Evolutionary conservation across 2,113 vertebrate genomes (phyloP).

Genomic region (Colius striatus): DNA sequence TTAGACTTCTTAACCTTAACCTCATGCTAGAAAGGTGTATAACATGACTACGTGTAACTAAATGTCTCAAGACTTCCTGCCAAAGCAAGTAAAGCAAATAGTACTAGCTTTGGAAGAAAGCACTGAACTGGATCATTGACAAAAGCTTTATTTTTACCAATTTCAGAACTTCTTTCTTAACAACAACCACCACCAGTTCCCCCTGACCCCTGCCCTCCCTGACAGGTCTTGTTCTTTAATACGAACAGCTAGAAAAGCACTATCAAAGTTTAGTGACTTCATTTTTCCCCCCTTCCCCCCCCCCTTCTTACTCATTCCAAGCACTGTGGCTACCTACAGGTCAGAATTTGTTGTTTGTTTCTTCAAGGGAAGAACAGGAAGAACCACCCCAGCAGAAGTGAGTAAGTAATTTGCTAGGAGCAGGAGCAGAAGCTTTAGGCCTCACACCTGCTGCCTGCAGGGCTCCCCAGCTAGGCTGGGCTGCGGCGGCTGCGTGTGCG

Average conservation of each 20-base stretch:
- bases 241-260: neutral
- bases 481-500: fast-evolving
- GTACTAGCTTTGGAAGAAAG: neutral
- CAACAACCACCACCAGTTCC: neutral
- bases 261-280: neutral
- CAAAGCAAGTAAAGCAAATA: neutral
- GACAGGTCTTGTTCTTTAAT: neutral
- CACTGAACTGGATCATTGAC: neutral
- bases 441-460: neutral
- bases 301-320: neutral
- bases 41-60: neutral
- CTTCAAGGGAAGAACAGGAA: neutral
- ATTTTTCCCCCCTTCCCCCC: no score
- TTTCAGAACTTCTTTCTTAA: neutral
- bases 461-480: neutral
- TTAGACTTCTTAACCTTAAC: neutral
- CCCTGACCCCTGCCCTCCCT: no score
- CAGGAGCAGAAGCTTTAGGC: neutral
- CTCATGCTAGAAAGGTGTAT: neutral
- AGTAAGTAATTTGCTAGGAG: neutral
- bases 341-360: neutral
- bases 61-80: neutral
- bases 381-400: neutral
- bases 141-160: neutral
- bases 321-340: neutral